Conservation (phyloP, 23 tunicate genomes). For the Oikopleura albicans region DNA sequence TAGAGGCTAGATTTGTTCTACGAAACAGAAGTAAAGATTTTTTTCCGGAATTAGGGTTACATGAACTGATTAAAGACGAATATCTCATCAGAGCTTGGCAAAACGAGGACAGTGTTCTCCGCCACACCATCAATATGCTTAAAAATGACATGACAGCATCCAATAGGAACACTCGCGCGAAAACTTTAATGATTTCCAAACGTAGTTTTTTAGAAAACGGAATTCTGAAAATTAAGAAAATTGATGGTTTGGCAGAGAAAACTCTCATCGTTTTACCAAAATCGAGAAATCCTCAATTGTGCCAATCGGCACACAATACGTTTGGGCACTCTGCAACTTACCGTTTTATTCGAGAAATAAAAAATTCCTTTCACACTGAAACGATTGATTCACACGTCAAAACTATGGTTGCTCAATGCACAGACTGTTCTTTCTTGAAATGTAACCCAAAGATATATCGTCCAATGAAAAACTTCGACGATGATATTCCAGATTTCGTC, state of each 20-base stretch:
- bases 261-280: neutral
- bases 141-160: neutral
- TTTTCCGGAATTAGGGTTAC: no score
- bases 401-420: neutral
- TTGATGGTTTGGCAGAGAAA: neutral
- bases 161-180: no score
- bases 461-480: neutral
- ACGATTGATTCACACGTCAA: neutral
- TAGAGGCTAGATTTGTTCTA: no score
- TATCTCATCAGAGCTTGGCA: neutral
- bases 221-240: no score
- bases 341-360: neutral
- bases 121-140: neutral
- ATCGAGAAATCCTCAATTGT: neutral
- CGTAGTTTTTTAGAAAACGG: no score
- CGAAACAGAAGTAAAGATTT: no score
- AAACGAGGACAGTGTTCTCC: neutral
- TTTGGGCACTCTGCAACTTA: neutral
- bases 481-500: neutral
- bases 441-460: neutral
- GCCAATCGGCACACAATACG: neutral
- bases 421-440: neutral
- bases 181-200: no score
- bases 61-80: no score
- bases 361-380: neutral